These are phyloP conservation scores for Globicephala melas DNA, from an alignment of 2,113 vertebrate genomes.

Conservation along the genomic window DNA sequence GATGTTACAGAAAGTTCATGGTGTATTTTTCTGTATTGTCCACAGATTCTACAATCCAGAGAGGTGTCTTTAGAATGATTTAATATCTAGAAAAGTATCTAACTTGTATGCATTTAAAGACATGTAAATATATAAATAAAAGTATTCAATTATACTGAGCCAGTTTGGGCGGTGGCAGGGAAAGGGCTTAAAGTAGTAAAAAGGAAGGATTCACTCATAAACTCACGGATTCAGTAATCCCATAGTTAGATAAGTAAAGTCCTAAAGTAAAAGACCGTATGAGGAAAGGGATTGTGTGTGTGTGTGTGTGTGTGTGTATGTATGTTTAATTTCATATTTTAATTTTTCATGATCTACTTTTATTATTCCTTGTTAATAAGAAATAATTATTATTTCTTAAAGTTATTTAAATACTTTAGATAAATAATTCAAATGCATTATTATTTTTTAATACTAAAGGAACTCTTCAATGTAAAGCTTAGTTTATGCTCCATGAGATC, in stretches of 20 bases:
- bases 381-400: too few species aligned
- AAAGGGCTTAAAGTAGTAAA: background rate
- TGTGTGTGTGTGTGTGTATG: background rate
- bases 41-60: background rate
- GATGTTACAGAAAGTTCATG: slow-evolving; percentile 12
- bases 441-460: slow-evolving; percentile 2
- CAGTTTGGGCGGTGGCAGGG: background rate
- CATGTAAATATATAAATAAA: background rate
- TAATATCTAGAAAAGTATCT: background rate
- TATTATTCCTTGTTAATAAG: background rate
- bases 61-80: background rate
- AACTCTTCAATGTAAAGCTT: slow-evolving; percentile 23
- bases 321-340: slow-evolving; percentile 49
- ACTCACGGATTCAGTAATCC: background rate
- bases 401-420: background rate
- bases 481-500: slow-evolving; percentile 12
- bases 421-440: background rate
- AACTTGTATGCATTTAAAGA: background rate
- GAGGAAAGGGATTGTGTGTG: background rate
- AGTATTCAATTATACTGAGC: background rate
- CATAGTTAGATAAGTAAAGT: slow-evolving; percentile 33
- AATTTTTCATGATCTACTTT: slow-evolving; percentile 15
- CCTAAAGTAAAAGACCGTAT: background rate
- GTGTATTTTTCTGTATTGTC: background rate
- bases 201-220: background rate